Base-by-base conservation (phyloP, 2,888 invertebrate species). In the Lamellibrachia columna region DNA sequence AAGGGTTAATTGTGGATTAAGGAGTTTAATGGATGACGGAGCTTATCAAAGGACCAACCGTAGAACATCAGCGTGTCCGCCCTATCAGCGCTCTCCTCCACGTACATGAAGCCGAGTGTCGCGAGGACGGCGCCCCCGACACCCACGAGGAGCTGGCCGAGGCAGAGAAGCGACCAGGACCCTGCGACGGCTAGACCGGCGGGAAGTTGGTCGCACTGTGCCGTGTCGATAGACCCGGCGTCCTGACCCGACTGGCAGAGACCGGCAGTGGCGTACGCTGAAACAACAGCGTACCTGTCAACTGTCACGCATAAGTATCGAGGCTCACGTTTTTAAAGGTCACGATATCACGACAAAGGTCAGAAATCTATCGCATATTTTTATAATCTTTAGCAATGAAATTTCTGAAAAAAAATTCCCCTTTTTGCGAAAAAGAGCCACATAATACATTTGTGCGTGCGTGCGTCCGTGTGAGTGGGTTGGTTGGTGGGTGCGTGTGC, bases 21-120 rank as follows among this genome's bases (percentile, higher is more conserved):
- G 40, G 40, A 40, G 40, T 40, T 40, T 40, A 40, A 40, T 40
- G 40, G 40, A 40, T 40, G 40, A 40, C 58, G 2, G 15, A n/a
- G 15, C n/a, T 22, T 75, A 22, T 75, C 22, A 22, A 22, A 75
- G 75, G 75, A 75, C 75, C 3, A 22, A 93, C 93, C 93, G 75
- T 93, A 93, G 52, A 91, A 92, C 3, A 93, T n/a, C n/a, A 91
- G 90, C 7, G 92, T 11, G 11, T 75, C 92, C 3, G 91, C 91
- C 15, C 52, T 58, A 7, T 91, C 53, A 15, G 91, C 90, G 22
- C 53, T 90, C 52, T 93, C 93, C 28, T 93, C 93, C 8, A 93
- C 90, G 93, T 93, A 93, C 6, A 93, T 52, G 52, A 93, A 58
- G 28, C 93, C 93, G 52, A 92, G 55, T 3, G 93, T 93, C 7